Percentiles rank a stretch among this genome's conserved stretches.
These are phyloP conservation scores for Limonius californicus DNA, from an alignment of 1,140 invertebrate genomes.

Conservation along the genomic window DNA sequence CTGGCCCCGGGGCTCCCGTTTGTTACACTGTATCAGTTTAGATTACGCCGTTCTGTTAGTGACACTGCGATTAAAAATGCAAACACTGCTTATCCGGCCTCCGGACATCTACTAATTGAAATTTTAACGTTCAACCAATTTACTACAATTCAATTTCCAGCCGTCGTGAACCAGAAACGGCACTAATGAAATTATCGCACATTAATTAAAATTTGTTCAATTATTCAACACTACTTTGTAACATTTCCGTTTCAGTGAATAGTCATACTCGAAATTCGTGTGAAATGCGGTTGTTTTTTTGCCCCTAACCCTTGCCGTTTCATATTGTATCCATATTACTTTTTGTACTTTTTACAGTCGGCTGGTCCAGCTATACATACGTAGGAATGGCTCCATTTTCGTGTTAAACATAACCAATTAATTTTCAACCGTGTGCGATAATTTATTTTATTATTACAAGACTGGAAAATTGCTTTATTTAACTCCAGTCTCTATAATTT, in stretches of 20 bases:
- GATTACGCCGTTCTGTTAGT: constrained; percentile 36
- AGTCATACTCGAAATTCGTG: not conserved
- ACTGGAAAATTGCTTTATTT: no score
- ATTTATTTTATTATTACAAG: no score
- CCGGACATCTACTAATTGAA: constrained; percentile 39
- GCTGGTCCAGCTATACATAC: not conserved
- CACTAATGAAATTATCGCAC: constrained; percentile 44
- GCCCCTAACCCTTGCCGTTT: not conserved
- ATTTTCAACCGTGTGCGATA: no score
- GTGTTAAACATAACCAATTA: no score
- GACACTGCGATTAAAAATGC: constrained; percentile 46
- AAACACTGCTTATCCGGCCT: constrained; percentile 25
- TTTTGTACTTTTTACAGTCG: not conserved
- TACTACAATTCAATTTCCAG: constrained; percentile 28
- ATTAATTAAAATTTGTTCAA: constrained; percentile 46
- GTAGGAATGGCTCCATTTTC: not conserved
- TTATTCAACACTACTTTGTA: constrained; percentile 23
- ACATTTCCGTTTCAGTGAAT: not conserved
- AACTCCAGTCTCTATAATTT: no score
- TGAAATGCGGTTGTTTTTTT: not conserved
- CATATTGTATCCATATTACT: not conserved
- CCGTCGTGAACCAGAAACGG: constrained; percentile 25
- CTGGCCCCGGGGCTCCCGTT: constrained; percentile 9
- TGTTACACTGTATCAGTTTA: constrained; percentile 36
- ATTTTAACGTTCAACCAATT: constrained; percentile 32